These are phyloP conservation scores for Pterostichus niger DNA, from an alignment of 2,888 invertebrate genomes.

Conservation along the genomic window DNA sequence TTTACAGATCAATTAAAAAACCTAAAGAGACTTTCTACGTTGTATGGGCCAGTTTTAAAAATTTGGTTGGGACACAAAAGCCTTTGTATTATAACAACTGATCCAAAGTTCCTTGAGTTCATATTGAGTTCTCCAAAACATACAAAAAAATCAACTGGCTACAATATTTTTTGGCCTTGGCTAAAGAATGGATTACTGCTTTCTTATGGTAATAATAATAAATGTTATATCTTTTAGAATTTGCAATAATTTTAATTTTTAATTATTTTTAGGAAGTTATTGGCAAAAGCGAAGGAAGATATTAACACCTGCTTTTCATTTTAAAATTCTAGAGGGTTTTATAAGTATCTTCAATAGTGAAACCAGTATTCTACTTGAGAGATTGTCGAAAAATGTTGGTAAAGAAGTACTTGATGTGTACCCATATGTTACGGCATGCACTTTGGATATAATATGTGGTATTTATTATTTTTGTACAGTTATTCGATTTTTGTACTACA, in stretches of 20 bases:
- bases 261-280: constrained; percentile 24
- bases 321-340: constrained; percentile 39
- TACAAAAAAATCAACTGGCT: constrained; percentile 32
- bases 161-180: constrained; percentile 44
- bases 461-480: background rate
- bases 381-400: constrained; percentile 67
- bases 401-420: constrained; percentile 77
- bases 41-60: constrained; percentile 5
- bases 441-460: constrained; percentile 71
- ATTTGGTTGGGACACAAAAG: constrained; percentile 11
- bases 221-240: too few relatives aligned
- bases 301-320: constrained; percentile 45
- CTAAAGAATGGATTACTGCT: constrained; percentile 47
- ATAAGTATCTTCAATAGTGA: constrained; percentile 1
- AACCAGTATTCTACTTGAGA: constrained; percentile 14
- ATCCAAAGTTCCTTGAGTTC: constrained; percentile 37
- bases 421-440: background rate
- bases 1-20: constrained; percentile 31
- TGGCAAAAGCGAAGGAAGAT: constrained; percentile 58
- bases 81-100: constrained; percentile 6
- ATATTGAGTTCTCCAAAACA: constrained; percentile 61
- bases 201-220: constrained; percentile 26
- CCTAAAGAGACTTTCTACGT: background rate
- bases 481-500: too few relatives aligned
- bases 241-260: too few relatives aligned